Evolutionary conservation across 2,113 vertebrate genomes (phyloP), one percentile per base, ranked within the genome.

Genomic region (Ramphastos sulfuratus): DNA sequence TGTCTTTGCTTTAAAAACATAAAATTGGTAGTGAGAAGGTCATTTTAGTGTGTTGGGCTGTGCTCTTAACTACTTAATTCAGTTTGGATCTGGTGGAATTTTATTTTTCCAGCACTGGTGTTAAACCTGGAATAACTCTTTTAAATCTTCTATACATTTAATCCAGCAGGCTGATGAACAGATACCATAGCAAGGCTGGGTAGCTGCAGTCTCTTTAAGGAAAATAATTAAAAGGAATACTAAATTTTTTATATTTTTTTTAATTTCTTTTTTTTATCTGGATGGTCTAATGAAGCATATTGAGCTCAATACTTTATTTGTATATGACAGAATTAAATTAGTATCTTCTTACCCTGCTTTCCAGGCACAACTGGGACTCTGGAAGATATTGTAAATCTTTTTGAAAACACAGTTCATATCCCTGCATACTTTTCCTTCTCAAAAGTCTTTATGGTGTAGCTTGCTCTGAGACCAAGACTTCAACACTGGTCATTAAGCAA

Each of bases 51-150:
- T 58, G 76, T 78, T 90, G 88, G 80, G 7, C 58, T 88, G 23
- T 18, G 33, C 67, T 88, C 76, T 94, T 86, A 88, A 77, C 76
- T 75, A 50, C 58, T 54, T 93, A 90, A 93, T 93, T 95, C 90
- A 72, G 77, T 92, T 93, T 93, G 27, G 23, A 31, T 67, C 69
- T 84, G 33, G 69, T 71, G 56, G 81, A 90, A 90, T 91, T 94
- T 77, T 88, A 74, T 92, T 85, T 92, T 93, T 81, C 44, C 46
- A 96, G 48, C 65, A 65, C 42, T 72, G 12, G 54, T 93, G 69
- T 1, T 10, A 92, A 96, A 92, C 35, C 50, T 52, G 82, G 59
- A 89, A 90, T 82, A 92, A 90, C 66, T 44, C 81, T 86, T 88
- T 93, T 50, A 88, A 90, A 81, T 81, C 66, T 84, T 23, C 18